A percentile compares a stretch with the other conserved stretches of the same genome.
phyloP scores from a whole-genome alignment of 1,140 invertebrate species.

The Drosophila pruinosa region DNA sequence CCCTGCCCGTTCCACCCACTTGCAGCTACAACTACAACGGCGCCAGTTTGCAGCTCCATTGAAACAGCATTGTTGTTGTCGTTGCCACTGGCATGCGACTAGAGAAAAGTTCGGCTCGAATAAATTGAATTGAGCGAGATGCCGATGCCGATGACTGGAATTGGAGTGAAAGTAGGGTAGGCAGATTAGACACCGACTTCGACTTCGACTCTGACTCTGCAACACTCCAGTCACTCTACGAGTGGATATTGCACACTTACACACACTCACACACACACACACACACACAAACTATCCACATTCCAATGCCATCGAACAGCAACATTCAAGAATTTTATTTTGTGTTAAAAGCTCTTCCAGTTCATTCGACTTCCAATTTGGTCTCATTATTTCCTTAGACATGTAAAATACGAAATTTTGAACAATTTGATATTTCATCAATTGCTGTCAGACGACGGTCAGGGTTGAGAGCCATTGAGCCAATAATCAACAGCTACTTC shows the following conservation, averaged over 20 bases:
- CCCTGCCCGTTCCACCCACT: conserved; percentile 7
- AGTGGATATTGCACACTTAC: conserved; percentile 10
- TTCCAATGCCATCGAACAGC: conserved; percentile 19
- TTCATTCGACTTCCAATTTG: background rate
- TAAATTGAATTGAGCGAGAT: conserved; percentile 78
- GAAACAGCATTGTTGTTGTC: conserved; percentile 23
- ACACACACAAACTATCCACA: conserved; percentile 11
- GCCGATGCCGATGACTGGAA: conserved; percentile 66
- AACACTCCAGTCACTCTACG: background rate
- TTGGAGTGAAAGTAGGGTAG: conserved; percentile 80
- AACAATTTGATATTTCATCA: background rate
- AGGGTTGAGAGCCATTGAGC: conserved; percentile 22
- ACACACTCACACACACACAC: conserved; percentile 16
- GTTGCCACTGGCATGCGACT: conserved; percentile 43
- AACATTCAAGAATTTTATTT: conserved; percentile 13
- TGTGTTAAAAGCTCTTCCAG: background rate
- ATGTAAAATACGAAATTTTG: background rate
- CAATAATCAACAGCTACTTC: conserved; percentile 23
- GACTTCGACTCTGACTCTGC: conserved; percentile 14
- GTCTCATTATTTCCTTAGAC: background rate
- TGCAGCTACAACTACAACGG: conserved; percentile 27
- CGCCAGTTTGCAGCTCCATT: conserved; percentile 43
- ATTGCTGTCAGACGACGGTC: conserved; percentile 8
- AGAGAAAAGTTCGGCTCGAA: conserved; percentile 66
- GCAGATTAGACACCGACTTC: conserved; percentile 65